These are phyloP conservation scores for Pseudanteris insignis DNA, from an alignment of 2,888 invertebrate genomes.

Conservation along the genomic window DNA sequence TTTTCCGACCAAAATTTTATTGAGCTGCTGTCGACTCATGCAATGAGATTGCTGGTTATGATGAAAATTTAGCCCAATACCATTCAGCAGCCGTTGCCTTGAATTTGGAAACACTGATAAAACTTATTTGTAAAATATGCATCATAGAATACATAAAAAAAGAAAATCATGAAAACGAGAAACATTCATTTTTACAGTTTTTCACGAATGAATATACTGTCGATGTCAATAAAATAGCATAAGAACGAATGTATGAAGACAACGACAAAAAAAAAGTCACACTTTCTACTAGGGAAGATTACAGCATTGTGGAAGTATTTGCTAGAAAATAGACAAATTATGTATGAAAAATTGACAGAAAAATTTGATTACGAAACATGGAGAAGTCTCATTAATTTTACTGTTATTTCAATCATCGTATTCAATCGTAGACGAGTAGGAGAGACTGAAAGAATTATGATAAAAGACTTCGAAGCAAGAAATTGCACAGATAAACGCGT, in stretches of 20 bases:
- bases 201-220: background rate
- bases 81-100: background rate
- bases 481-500: background rate
- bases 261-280: background rate
- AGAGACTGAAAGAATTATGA: too few relatives aligned
- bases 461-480: background rate
- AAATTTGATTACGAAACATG: background rate
- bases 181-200: background rate
- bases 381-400: background rate
- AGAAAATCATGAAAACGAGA: background rate
- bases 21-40: slow-evolving; percentile 19
- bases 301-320: background rate
- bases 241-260: background rate
- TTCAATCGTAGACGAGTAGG: background rate
- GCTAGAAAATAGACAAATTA: background rate
- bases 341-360: background rate
- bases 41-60: background rate
- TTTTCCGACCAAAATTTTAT: slow-evolving; percentile 42
- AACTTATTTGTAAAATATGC: background rate
- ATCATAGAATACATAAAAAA: background rate
- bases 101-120: slow-evolving; percentile 4
- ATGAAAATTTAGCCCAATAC: background rate
- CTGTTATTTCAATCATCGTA: background rate
- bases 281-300: background rate
- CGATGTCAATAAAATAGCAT: background rate